These are phyloP conservation scores for Spea bombifrons DNA, from an alignment of 2,113 vertebrate species.

Conservation along the genomic window DNA sequence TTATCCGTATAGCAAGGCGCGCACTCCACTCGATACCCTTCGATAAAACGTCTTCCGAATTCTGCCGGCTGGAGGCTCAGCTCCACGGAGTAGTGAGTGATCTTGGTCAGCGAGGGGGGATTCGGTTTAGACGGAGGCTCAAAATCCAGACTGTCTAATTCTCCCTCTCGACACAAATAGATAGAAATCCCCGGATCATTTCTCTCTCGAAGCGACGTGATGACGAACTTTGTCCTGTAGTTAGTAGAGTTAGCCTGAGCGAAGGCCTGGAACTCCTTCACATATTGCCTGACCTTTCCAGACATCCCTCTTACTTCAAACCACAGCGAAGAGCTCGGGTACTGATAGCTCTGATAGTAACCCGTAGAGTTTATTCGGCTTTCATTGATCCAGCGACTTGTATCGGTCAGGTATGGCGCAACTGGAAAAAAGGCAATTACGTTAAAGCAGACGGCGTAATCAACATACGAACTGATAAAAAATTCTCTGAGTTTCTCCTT, in stretches of 20 bases:
- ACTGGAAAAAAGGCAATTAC: constrained; percentile 40
- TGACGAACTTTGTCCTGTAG: not conserved
- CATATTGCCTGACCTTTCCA: not conserved
- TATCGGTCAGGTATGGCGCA: constrained; percentile 35
- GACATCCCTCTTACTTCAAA: not conserved
- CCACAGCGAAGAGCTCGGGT: not conserved
- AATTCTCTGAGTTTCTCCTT: constrained; percentile 19
- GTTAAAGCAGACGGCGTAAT: constrained; percentile 40
- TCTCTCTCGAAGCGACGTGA: constrained; percentile 20
- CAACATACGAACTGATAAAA: not conserved
- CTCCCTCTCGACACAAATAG: constrained; percentile 32
- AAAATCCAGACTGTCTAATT: constrained; percentile 21
- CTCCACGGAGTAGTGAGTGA: not conserved
- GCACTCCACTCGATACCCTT: not conserved
- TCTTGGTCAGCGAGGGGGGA: not conserved
- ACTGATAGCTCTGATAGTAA: not conserved
- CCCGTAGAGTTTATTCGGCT: not conserved
- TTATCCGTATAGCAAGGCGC: not conserved
- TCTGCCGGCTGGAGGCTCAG: not conserved
- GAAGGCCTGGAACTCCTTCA: not conserved
- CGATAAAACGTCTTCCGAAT: not conserved
- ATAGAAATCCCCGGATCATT: constrained; percentile 27
- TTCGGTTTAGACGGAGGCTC: constrained; percentile 36
- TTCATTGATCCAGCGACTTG: constrained; percentile 24
- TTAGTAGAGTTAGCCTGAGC: not conserved